Base-by-base conservation (phyloP, 2,797 vertebrate genomes). In the Eospalax fontanierii region DNA sequence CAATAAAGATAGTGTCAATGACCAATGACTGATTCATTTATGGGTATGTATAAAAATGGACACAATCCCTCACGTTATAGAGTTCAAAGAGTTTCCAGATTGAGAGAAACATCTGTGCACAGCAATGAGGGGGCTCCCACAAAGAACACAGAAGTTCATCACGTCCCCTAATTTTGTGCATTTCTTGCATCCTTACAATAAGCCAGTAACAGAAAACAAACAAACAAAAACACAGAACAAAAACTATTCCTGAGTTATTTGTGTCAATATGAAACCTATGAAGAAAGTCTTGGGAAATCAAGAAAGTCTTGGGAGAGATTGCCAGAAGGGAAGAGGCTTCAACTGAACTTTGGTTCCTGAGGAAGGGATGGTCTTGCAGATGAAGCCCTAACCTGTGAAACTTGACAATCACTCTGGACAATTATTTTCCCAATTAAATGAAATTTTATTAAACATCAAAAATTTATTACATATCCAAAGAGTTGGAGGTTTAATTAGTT, bases 41-140 rank as follows among this genome's bases (percentile, higher is more conserved):
- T 30, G 30, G 1, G 19, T 30, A 65, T 15, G 14, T 24, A 54
- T 38, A 28, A 40, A 61, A 46, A 65, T 18, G 4, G 43, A 26
- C 12, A 81, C 21, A 38, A 54, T 59, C 61, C 4, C 2, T 9
- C 33, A 30, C 14, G 33, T 7, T 54, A n/a, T 19, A 28, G 26
- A 46, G 24, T 26, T 30, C 24, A 84, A 26, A 65, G 40, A 40
- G 33, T 22, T 68, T 74, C 33, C 59, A 61, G 16, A 2, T 50
- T 11, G n/a, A 61, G 4, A 8, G 38, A 22, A 15, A 50, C 16
- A n/a, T 18, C 24, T 26, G 15, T 6, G 5, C 24, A 4, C 22
- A 10, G 11, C 19, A 1, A 18, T 0, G 4, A 28, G 11, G 3
- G 1, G 15, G 2, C 1, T 15, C 2, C 22, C 8, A 33, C 6